These are phyloP conservation scores for Erynnis tages DNA, from an alignment of 2,888 invertebrate genomes.

Conservation along the genomic window DNA sequence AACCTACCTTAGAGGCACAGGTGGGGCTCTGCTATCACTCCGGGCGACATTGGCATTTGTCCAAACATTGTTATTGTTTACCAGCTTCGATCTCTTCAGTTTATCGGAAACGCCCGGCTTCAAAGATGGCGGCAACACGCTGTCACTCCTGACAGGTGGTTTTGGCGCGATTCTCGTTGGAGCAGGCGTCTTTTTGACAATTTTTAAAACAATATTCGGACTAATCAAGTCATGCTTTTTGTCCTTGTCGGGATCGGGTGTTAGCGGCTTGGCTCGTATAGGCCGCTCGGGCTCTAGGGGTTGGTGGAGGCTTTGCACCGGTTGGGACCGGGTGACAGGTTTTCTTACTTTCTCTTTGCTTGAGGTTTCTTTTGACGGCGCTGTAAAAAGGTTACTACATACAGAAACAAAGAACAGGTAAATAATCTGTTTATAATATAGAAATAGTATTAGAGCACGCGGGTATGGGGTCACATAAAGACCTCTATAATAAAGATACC, in stretches of 20 bases:
- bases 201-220: slow-evolving; percentile 63
- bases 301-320: slow-evolving; percentile 50
- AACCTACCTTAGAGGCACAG: slow-evolving; percentile 54
- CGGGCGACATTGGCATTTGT: slow-evolving; percentile 55
- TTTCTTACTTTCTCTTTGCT: slow-evolving; percentile 46
- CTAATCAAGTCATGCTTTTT: slow-evolving; percentile 51
- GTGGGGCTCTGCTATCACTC: slow-evolving; percentile 3
- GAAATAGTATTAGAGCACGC: no score
- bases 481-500: no score
- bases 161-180: slow-evolving; percentile 46
- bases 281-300: slow-evolving; percentile 56
- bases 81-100: slow-evolving; percentile 61
- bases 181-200: slow-evolving; percentile 62
- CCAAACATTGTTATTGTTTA: slow-evolving; percentile 75
- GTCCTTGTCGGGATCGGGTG: slow-evolving; percentile 53
- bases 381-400: background rate
- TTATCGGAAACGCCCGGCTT: slow-evolving; percentile 55
- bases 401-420: no score
- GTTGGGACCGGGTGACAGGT: slow-evolving; percentile 48
- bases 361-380: slow-evolving; percentile 28
- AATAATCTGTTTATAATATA: no score
- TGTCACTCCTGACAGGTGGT: slow-evolving; percentile 37
- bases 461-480: no score
- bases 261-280: slow-evolving; percentile 47
- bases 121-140: slow-evolving; percentile 61